These are phyloP conservation scores for Burhinus bistriatus DNA, from an alignment of 2,113 vertebrate species.

Conservation along the genomic window DNA sequence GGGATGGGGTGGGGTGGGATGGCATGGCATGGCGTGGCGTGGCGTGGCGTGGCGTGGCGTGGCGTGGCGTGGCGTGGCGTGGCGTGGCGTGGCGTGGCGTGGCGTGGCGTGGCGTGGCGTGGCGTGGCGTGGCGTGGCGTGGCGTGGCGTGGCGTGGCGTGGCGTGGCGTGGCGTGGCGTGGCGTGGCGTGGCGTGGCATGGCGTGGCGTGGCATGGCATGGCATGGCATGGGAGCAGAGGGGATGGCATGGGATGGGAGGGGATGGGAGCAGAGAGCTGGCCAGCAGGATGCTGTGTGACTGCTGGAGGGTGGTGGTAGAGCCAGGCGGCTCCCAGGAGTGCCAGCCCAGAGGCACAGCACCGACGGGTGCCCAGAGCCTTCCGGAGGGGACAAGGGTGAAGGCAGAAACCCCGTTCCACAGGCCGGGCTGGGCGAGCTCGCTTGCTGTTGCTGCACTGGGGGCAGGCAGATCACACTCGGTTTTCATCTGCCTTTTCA, in stretches of 20 bases:
- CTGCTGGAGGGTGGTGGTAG: neutral
- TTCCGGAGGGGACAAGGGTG: fast-evolving
- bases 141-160: too few relatives aligned
- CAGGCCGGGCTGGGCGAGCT: fast-evolving
- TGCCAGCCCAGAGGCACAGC: neutral
- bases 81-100: neutral
- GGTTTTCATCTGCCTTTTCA: neutral
- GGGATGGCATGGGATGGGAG: neutral
- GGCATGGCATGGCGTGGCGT: neutral
- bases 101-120: neutral
- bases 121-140: neutral
- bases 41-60: neutral
- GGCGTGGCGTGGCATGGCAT: neutral
- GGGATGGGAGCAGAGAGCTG: neutral
- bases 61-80: neutral
- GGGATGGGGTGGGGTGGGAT: neutral
- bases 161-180: neutral
- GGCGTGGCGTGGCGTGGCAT: neutral
- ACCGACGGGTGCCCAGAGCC: neutral
- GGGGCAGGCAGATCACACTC: fast-evolving
- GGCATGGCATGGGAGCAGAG: too few relatives aligned
- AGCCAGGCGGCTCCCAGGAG: neutral
- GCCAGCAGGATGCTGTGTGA: neutral
- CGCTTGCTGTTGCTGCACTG: neutral
- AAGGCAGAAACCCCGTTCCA: fast-evolving